Base-by-base conservation (phyloP, 2,113 vertebrate genomes). In the Colinus virginianus region DNA sequence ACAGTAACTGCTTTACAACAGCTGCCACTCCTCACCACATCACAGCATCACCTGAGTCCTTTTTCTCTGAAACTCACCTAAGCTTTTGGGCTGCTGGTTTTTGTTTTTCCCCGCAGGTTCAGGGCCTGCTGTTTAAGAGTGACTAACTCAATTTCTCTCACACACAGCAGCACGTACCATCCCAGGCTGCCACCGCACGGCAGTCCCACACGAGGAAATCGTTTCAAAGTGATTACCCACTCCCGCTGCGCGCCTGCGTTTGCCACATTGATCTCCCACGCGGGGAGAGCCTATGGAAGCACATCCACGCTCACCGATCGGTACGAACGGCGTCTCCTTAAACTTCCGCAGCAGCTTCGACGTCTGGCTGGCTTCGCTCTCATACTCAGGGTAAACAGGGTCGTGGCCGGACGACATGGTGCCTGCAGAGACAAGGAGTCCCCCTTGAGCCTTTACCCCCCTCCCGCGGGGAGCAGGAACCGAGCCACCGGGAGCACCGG, bases 351-450 rank as follows among this genome's bases (percentile, higher is more conserved):
- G 16, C 68, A 96, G 46, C 85, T 90, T 96, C 0, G 95, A 74
- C 1, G 95, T 95, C 90, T 96, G 96, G 90, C 92, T 96, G 78
- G 63, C 83, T 11, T 96, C 95, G 1, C 68, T 26, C 38, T 96
- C 95, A 19, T 96, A 96, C 2, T 96, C 76, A 0, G 92, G 2
- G 30, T 19, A 91, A 63, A 94, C 1, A 0, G 96, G 2, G 21
- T 95, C 90, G 51, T 88, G 85, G 28, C 75, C 12, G 2, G 91
- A 67, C 6, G 96, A 93, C 96, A 96, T 96, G 43, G 79, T 75
- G 72, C 55, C 96, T 96, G 90, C 5, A 2, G 88, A 95, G 68
- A 91, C 49, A 93, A 51, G 89, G 21, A 77, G 10, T 8, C 64
- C 86, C 77, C n/a, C 46, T 55, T 93, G 79, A 94, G 74, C 17